Evolutionary conservation across 2,888 invertebrate species (phyloP), one percentile per base, ranked within the genome.

Genomic region (Liposcelis brunnea): DNA sequence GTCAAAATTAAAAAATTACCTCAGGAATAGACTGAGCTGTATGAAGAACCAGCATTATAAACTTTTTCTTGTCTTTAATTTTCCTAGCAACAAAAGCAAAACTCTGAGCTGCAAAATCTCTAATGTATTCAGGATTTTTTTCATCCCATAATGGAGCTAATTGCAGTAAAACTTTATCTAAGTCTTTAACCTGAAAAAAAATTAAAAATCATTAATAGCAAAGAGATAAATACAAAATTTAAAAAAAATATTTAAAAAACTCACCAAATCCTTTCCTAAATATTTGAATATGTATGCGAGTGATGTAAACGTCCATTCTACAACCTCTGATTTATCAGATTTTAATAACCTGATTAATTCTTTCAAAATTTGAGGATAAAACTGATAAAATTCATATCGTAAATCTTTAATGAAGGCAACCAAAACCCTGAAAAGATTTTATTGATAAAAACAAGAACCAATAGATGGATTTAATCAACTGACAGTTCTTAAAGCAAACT

Each of bases 51-150:
- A 81, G 67, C 38, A 70, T 68, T 34, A 91, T 61, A 59, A 93
- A 80, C 43, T 72, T 72, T 26, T 75, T 71, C 55, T 79, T 81
- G 55, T 91, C 83, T 52, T 76, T 79, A 10, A 87, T 78, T 69
- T 89, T 89, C 51, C 94, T 70, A 2, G 90, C 83, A 1, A 97
- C 80, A 68, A 90, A 95, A 1, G 94, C 84, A 69, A 95, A 94
- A 62, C 91, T 86, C 65, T 95, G 93, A 0, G 91, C 89, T 3
- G 94, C 91, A 72, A 95, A 97, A 57, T 82, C 82, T 53, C 84
- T 80, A 16, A 95, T 78, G 58, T 91, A 89, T 49, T 75, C 74
- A 18, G 86, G 84, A 55, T 79, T 77, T n/a, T 69, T 67, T 44
- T 79, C 77, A 53, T 80, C 79, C 32, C 94, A 61, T 4, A 94